Percentiles rank a stretch among this genome's conserved stretches.
Evolutionary conservation across 1,140 invertebrate species (phyloP).

Genomic region (Episyrphus balteatus): DNA sequence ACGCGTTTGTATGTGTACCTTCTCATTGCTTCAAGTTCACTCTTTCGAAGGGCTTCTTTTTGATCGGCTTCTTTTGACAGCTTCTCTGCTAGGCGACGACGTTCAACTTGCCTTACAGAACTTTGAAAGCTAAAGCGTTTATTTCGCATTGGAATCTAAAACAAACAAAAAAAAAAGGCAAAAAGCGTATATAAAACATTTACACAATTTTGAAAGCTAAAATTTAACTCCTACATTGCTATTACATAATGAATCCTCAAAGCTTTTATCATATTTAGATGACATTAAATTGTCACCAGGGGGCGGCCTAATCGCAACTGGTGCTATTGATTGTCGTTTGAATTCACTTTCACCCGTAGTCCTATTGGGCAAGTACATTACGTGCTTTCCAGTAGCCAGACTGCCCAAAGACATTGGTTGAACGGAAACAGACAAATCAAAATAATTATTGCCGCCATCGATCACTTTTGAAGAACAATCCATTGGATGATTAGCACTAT

Average conservation of each 20-base stretch:
- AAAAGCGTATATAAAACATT: background rate
- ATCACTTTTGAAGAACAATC: background rate
- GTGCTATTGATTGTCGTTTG: no score
- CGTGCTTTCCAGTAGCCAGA: conserved; percentile 45
- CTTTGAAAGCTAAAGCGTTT: conserved; percentile 71
- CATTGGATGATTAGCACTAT: background rate
- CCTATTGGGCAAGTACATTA: conserved; percentile 66
- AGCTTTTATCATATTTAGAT: no score
- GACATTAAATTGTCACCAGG: no score
- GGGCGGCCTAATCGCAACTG: no score
- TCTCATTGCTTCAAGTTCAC: conserved; percentile 66
- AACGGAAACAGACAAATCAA: background rate
- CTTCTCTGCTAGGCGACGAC: conserved; percentile 58
- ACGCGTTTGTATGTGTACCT: conserved; percentile 14
- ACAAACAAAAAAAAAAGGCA: background rate
- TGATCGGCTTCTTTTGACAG: conserved; percentile 61
- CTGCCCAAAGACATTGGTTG: conserved; percentile 14
- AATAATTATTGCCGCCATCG: conserved; percentile 5
- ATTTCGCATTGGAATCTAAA: conserved; percentile 2
- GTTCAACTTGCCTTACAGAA: conserved; percentile 64
- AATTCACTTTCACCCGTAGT: no score
- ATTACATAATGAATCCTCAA: no score
- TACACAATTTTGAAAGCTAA: background rate
- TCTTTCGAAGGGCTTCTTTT: conserved; percentile 59
- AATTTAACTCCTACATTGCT: no score